These are phyloP conservation scores for Diplodus puntazzo DNA, from an alignment of 2,797 vertebrate genomes.

Conservation along the genomic window DNA sequence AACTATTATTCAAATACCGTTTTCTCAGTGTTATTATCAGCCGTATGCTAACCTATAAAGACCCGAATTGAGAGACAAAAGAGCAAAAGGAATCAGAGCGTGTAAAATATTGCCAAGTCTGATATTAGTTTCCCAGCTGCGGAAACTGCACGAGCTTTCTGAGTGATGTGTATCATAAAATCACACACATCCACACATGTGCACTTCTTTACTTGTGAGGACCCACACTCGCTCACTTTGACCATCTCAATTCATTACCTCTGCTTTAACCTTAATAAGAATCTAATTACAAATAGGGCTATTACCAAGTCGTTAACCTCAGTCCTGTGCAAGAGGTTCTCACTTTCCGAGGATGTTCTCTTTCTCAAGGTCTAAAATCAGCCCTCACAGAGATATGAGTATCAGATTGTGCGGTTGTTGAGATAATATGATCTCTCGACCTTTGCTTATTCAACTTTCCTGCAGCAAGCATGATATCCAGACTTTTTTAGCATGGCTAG, in stretches of 20 bases:
- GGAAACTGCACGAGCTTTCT: background rate
- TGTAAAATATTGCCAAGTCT: background rate
- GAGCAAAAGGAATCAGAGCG: background rate
- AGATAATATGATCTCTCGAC: background rate
- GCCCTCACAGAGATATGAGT: background rate
- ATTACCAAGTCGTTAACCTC: too few species aligned
- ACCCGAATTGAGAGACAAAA: background rate
- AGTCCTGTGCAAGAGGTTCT: background rate
- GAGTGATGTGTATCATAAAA: background rate
- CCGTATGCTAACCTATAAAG: background rate
- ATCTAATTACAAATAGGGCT: too few species aligned
- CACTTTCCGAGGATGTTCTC: background rate
- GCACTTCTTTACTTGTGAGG: background rate
- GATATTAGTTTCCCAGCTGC: background rate
- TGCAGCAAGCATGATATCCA: background rate
- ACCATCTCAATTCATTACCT: background rate
- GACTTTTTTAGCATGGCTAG: too few species aligned
- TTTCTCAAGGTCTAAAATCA: slow-evolving; percentile 1
- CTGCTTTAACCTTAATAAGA: background rate
- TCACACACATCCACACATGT: background rate
- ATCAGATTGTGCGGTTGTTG: too few species aligned
- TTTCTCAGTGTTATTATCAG: background rate
- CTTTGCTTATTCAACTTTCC: background rate
- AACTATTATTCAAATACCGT: background rate
- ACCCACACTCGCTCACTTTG: background rate